Base-by-base conservation (phyloP, 2,113 vertebrate species). In the Suncus etruscus region DNA sequence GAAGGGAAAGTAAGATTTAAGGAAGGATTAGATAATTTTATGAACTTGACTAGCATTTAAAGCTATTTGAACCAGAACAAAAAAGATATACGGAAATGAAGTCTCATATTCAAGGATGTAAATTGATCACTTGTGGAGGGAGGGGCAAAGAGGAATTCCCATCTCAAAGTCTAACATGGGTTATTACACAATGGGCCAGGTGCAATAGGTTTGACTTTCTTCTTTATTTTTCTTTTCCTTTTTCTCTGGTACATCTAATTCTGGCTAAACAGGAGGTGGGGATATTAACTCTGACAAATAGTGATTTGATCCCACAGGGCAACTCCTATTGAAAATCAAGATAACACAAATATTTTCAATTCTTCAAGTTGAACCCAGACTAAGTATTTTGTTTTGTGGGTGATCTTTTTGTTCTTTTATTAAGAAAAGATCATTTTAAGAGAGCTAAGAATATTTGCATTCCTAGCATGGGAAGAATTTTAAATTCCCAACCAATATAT, bases 341-440 rank as follows among this genome's bases (percentile, higher is more conserved):
- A 96, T 94, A 95, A 96, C 65, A 93, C 80, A 96, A 96, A 96
- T 97, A 96, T 96, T 96, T 96, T 96, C 69, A 86, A 68, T 93
- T 95, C 95, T 95, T 91, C 83, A 84, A 83, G 93, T 94, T 96
- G 85, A 94, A 90, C 90, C 76, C 88, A 90, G 76, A 61, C 86
- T 74, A 94, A 93, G 90, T 92, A 90, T 95, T 86, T 82, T 94
- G 91, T 94, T 96, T 94, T 91, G 88, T 90, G 87, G 83, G 90
- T 81, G 93, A 94, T 88, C 88, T 88, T 87, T 92, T 74, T 94
- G 63, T 90, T 95, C 92, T 94, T 92, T 88, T 95, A 90, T 87
- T 92, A 92, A 95, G 77, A 61, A 83, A 83, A 94, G 86, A 94
- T 94, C 63, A 54, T 92, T 94, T 94, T 87, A 88, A 94, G 86